A percentile compares a stretch with the other conserved stretches of the same genome.
phyloP scores from a whole-genome alignment of 2,888 invertebrate species.

The Lydus trimaculatus region DNA sequence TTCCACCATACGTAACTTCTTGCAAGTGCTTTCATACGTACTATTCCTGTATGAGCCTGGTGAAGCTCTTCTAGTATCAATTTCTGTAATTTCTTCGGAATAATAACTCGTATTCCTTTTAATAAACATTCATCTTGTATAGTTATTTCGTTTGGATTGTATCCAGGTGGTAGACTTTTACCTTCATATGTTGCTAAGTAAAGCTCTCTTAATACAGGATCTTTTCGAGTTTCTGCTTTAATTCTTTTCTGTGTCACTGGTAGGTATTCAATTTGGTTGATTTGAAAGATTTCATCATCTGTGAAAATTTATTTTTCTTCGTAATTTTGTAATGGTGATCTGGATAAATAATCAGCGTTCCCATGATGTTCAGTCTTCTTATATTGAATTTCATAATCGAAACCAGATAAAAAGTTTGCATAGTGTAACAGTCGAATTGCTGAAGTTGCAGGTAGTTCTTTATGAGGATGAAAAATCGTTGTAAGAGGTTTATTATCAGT shows the following conservation, averaged over 20 bases:
- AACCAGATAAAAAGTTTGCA: slow-evolving; percentile 14
- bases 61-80: slow-evolving; percentile 39
- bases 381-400: slow-evolving; percentile 2
- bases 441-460: slow-evolving; percentile 7
- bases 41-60: slow-evolving; percentile 43
- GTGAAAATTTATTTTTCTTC: too few species aligned
- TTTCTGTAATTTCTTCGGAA: slow-evolving; percentile 24
- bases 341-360: slow-evolving; percentile 16
- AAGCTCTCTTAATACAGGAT: too few species aligned
- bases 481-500: slow-evolving; percentile 26
- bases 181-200: too few species aligned
- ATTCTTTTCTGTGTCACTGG: too few species aligned
- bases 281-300: too few species aligned
- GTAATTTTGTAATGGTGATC: not conserved
- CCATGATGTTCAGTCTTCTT: not conserved
- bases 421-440: slow-evolving; percentile 31
- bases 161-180: too few species aligned
- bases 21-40: slow-evolving; percentile 44
- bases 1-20: slow-evolving; percentile 44
- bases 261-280: too few species aligned
- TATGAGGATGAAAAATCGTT: slow-evolving; percentile 13
- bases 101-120: slow-evolving; percentile 14
- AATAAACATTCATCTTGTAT: slow-evolving; percentile 13
- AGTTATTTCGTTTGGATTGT: too few species aligned
- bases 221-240: too few species aligned